Conservation (phyloP, 2,797 vertebrate genomes). For the Acanthiza pusilla region DNA sequence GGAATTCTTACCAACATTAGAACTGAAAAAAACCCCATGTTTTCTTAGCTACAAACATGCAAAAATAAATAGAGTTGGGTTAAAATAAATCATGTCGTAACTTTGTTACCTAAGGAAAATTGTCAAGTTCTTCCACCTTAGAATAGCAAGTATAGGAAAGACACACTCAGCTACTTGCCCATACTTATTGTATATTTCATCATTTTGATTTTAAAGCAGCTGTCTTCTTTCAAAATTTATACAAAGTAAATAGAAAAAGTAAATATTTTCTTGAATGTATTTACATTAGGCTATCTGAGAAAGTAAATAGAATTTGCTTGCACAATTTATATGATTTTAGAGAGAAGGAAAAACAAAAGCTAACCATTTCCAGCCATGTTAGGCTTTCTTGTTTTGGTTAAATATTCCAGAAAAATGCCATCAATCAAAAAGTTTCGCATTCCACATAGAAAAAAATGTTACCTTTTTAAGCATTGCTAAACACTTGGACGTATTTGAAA, state of each 20-base stretch:
- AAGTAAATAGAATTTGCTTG: not conserved
- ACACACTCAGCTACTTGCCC: not conserved
- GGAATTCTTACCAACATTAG: not conserved
- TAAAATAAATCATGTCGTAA: not conserved
- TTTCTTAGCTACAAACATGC: not conserved
- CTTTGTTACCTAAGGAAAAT: not conserved
- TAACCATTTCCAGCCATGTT: not conserved
- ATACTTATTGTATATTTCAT: not conserved
- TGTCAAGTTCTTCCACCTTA: not conserved
- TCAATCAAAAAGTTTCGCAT: constrained; percentile 27
- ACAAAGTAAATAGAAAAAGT: not conserved
- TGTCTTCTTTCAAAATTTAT: not conserved
- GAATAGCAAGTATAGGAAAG: not conserved
- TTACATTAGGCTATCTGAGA: not conserved
- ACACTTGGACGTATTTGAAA: constrained; percentile 50
- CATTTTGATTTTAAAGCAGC: not conserved
- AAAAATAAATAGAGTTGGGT: not conserved
- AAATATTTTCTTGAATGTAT: not conserved
- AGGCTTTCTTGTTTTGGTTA: not conserved
- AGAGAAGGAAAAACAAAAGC: not conserved
- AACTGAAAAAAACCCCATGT: not conserved
- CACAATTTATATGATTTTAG: not conserved
- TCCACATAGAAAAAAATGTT: not conserved
- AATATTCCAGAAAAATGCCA: constrained; percentile 13
- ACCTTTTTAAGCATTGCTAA: constrained; percentile 48